Conservation (phyloP, 2,888 invertebrate genomes). For the Lasioglossum zephyrum region DNA sequence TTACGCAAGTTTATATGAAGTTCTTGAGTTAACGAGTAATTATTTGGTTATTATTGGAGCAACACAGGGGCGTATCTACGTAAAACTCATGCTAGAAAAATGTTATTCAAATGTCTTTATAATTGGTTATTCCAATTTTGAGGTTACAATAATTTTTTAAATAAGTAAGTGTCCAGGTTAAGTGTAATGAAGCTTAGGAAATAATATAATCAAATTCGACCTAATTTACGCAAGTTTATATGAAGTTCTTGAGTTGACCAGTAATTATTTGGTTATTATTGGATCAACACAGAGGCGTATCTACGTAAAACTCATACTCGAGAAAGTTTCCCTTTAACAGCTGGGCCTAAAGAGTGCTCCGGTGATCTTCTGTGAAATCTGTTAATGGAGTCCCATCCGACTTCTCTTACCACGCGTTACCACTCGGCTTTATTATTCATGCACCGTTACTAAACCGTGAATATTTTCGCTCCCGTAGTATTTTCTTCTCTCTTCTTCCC, state of each 20-base stretch:
- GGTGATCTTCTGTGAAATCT: conserved; percentile 31
- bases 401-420: conserved; percentile 58
- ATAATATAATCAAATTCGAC: background rate
- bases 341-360: background rate
- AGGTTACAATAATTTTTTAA: no score
- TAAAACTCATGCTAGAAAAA: background rate
- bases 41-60: background rate
- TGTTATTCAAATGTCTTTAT: no score
- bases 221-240: background rate
- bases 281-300: background rate
- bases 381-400: conserved; percentile 66
- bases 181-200: no score
- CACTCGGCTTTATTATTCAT: conserved; percentile 65
- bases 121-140: no score
- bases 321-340: background rate
- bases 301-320: background rate
- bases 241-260: background rate
- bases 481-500: conserved; percentile 35
- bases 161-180: no score
- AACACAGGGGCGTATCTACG: background rate
- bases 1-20: background rate
- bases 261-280: background rate
- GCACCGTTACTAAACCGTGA: conserved; percentile 67
- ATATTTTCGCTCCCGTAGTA: conserved; percentile 52
- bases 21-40: background rate